These are phyloP conservation scores for Trichogramma dendrolimi DNA, from an alignment of 2,888 invertebrate species.

Conservation along the genomic window DNA sequence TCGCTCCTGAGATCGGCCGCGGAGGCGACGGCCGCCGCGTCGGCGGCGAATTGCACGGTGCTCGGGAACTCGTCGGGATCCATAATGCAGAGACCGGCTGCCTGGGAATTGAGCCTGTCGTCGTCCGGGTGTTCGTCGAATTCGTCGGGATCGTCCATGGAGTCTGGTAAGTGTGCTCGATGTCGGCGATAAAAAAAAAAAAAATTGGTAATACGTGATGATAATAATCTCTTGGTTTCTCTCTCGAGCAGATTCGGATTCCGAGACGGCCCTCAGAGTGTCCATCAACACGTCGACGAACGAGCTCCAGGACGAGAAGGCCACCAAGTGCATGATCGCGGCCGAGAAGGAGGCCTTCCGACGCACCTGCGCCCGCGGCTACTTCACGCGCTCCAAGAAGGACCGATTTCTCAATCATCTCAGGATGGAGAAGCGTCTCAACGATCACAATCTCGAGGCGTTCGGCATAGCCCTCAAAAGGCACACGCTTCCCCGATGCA, in stretches of 20 bases:
- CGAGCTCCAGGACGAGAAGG: slow-evolving; percentile 25
- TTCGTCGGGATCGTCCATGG: slow-evolving; percentile 14
- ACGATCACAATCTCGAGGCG: slow-evolving; percentile 40
- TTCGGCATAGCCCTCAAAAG: slow-evolving; percentile 36
- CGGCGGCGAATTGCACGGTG: not conserved
- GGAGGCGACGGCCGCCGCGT: slow-evolving; percentile 33
- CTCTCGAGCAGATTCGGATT: slow-evolving; percentile 27
- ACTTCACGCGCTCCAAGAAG: slow-evolving; percentile 44
- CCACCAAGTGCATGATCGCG: slow-evolving; percentile 35
- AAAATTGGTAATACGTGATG: not conserved
- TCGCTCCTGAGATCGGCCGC: slow-evolving; percentile 34
- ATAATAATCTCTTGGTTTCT: not conserved
- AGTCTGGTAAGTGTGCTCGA: not conserved
- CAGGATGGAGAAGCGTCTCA: slow-evolving; percentile 42
- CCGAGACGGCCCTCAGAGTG: slow-evolving; percentile 32
- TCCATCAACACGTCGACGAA: slow-evolving; percentile 26
- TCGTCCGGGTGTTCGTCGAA: slow-evolving; percentile 41
- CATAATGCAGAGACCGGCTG: slow-evolving; percentile 33
- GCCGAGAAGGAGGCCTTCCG: slow-evolving; percentile 43
- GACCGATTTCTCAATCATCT: slow-evolving; percentile 44
- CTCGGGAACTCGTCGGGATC: not conserved
- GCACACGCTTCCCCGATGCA: slow-evolving; percentile 19
- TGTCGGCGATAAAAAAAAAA: not conserved
- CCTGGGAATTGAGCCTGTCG: slow-evolving; percentile 39
- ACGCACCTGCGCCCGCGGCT: slow-evolving; percentile 42